A percentile compares a stretch with the other conserved stretches of the same genome.
phyloP scores from a whole-genome alignment of 2,113 vertebrate species.

The Nothocercus nigrocapillus region DNA sequence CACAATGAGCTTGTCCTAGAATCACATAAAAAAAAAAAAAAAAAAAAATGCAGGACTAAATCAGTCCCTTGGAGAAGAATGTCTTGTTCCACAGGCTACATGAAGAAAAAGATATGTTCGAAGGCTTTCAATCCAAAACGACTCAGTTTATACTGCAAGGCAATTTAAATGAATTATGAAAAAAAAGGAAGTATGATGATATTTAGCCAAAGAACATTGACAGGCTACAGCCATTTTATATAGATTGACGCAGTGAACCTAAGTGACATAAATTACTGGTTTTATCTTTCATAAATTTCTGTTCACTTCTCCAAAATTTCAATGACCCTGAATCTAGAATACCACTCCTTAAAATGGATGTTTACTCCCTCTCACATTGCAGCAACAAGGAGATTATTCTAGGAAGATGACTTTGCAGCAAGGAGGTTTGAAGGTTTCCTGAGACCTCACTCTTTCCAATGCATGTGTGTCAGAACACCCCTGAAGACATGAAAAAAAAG shows the following conservation, averaged over 20 bases:
- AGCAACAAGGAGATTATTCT: background rate
- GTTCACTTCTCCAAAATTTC: background rate
- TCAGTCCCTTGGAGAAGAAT: background rate
- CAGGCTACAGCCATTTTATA: background rate
- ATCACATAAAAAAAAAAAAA: background rate
- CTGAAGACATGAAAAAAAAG: background rate
- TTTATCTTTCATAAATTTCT: background rate
- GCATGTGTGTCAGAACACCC: background rate
- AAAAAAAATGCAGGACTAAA: background rate
- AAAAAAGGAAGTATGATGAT: background rate
- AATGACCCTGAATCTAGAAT: background rate
- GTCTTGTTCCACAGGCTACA: background rate
- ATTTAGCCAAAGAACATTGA: background rate
- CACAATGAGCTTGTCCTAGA: background rate
- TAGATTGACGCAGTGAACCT: background rate
- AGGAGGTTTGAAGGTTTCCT: fast-evolving
- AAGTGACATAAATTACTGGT: background rate
- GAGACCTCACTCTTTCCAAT: background rate
- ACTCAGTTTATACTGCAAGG: background rate
- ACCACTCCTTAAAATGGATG: background rate
- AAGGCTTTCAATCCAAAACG: background rate
- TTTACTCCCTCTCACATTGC: background rate
- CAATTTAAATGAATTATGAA: background rate
- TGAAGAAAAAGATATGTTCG: background rate
- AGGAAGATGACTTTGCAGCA: background rate